A percentile compares a stretch with the other conserved stretches of the same genome.
Conservation (phyloP, 2,113 vertebrate genomes). For the Dissostichus mawsoni region DNA sequence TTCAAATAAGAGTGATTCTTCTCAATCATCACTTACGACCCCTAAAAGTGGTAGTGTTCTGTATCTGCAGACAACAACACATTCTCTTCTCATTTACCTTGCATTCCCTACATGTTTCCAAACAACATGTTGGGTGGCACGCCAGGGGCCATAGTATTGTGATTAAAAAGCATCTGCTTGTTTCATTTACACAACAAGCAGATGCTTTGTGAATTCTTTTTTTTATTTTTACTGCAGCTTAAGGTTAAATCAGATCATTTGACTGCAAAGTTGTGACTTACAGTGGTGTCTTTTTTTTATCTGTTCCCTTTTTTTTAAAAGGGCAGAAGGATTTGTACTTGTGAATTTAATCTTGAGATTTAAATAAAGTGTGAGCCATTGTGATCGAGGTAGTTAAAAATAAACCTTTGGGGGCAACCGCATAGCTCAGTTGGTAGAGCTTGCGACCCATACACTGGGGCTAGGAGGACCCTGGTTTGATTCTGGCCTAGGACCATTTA, state of each 20-base stretch:
- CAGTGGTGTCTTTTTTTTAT: not conserved
- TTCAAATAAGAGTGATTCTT: too few species aligned
- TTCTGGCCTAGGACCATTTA: too few species aligned
- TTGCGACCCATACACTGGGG: too few species aligned
- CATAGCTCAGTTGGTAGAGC: too few species aligned
- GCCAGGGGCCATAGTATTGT: slow-evolving; percentile 48
- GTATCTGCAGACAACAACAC: too few species aligned
- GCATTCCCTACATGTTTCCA: too few species aligned
- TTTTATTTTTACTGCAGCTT: not conserved
- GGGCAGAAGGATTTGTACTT: not conserved
- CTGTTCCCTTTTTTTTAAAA: too few species aligned
- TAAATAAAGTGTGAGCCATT: not conserved
- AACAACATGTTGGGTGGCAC: slow-evolving; percentile 15
- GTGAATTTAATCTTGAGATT: not conserved
- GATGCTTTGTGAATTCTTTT: slow-evolving; percentile 13
- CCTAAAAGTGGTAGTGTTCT: too few species aligned
- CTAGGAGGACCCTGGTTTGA: too few species aligned
- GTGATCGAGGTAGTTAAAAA: not conserved
- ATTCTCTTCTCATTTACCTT: too few species aligned
- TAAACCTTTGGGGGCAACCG: too few species aligned
- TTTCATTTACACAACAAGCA: slow-evolving; percentile 45
- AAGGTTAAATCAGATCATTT: slow-evolving; percentile 14
- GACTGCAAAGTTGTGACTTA: not conserved
- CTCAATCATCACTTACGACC: too few species aligned
- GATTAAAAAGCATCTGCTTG: slow-evolving; percentile 47